These are phyloP conservation scores for Phainopepla nitens DNA, from an alignment of 2,113 vertebrate genomes.

Conservation along the genomic window DNA sequence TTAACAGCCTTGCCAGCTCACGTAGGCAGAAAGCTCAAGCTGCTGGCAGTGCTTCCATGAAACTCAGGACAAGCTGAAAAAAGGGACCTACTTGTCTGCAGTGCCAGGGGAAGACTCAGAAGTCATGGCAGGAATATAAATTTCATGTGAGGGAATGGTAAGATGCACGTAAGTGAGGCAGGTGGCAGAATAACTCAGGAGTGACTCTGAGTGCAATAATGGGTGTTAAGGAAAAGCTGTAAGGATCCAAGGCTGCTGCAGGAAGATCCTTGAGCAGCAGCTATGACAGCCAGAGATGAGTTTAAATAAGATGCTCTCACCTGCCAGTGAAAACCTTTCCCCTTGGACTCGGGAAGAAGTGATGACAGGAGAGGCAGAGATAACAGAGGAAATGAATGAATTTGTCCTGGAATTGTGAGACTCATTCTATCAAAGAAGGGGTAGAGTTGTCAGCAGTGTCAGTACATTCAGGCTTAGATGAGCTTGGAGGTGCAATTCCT, in stretches of 20 bases:
- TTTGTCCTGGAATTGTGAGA: background rate
- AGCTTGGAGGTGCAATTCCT: background rate
- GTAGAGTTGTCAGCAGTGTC: background rate
- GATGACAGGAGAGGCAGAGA: background rate
- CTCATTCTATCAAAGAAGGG: background rate
- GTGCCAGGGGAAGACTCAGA: background rate
- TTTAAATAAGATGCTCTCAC: background rate
- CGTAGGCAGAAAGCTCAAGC: background rate
- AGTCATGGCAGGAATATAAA: background rate
- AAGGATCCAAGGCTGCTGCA: background rate
- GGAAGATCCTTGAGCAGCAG: background rate
- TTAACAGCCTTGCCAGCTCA: background rate
- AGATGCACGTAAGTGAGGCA: background rate
- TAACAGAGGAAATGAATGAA: background rate
- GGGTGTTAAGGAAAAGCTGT: background rate
- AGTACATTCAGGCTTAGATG: background rate
- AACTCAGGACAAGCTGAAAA: background rate
- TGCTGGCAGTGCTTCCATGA: background rate
- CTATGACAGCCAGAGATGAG: background rate
- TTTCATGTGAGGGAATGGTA: background rate
- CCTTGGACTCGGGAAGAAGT: background rate
- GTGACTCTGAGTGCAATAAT: background rate
- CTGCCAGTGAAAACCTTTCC: background rate
- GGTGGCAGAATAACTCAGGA: background rate
- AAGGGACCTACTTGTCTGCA: background rate